Evolutionary conservation across 2,888 invertebrate species (phyloP), one percentile per base, ranked within the genome.

Genomic region (Athalia cordata): DNA sequence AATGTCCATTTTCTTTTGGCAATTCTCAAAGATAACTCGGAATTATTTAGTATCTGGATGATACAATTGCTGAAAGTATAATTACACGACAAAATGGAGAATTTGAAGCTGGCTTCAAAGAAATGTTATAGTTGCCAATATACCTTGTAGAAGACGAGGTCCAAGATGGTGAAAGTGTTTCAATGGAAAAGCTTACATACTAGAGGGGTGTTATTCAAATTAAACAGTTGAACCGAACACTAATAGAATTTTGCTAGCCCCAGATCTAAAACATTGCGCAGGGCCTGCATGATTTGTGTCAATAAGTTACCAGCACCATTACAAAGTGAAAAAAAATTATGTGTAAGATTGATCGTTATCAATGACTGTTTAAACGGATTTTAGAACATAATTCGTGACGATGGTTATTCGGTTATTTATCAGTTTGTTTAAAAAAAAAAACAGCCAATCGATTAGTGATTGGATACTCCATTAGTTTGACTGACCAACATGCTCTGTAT

Each of bases 71-170:
- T 75, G 49, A 8, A 75, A 52, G 29, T 15, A 45, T 49, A 68
- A 68, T 68, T 68, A 50, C 55, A 75, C 64, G 61, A 49, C 9
- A 47, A 45, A 11, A 47, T n/a, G 49, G 57, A 11, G 62, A 62
- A 52, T 75, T 75, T 75, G 75, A 52, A 75, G 75, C 75, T 61
- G 75, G 75, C 75, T 75, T 75, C 75, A 75, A 75, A 75, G 49
- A 62, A 75, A 75, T 64, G 45, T 50, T 62, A 75, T 75, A 62
- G 75, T 75, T 75, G 62, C 61, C 75, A 59, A 75, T 75, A 62
- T 15, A 62, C 62, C 75, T 61, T 75, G 62, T 75, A 11, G 64
- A 62, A 50, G 62, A 61, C 75, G 29, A 75, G 62, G 62, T 15
- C 29, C 13, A 75, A 75, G 64, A 57, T 29, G 74, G 75, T 75